Evolutionary conservation across 1,140 invertebrate species (phyloP).

Genomic region (Acyrthosiphon pisum): DNA sequence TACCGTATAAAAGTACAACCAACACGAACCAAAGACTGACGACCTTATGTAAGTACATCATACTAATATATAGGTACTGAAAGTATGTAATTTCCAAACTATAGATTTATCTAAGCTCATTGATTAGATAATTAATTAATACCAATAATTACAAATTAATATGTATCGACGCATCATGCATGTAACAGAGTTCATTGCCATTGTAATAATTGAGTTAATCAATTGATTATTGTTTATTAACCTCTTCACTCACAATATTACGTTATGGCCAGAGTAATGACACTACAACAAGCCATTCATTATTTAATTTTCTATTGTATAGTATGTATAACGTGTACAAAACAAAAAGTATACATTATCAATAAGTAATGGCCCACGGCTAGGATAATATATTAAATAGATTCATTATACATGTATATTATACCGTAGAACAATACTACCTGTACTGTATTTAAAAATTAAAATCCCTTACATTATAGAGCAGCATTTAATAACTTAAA

Average conservation of each 20-base stretch:
- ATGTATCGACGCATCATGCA: not conserved
- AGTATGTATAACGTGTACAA: not conserved
- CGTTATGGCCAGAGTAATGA: not conserved
- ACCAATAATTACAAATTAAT: not conserved
- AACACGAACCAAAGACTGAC: not conserved
- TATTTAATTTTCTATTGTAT: not conserved
- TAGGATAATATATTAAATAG: not conserved
- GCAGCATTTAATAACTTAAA: not conserved
- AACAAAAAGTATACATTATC: constrained; percentile 6
- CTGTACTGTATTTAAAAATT: not conserved
- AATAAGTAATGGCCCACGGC: not conserved
- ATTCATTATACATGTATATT: not conserved
- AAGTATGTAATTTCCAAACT: not conserved
- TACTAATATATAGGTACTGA: not conserved
- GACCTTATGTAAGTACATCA: not conserved
- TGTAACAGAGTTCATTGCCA: constrained; percentile 4
- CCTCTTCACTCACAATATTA: not conserved
- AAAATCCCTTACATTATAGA: not conserved
- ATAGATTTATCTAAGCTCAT: not conserved
- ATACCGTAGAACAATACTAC: not conserved
- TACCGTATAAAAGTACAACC: not conserved
- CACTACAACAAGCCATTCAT: not conserved
- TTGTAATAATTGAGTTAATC: not conserved
- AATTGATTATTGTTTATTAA: not conserved
- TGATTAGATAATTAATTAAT: constrained; percentile 24